Percentiles rank a stretch among this genome's conserved stretches.
These are phyloP conservation scores for Helobdella robusta DNA, from an alignment of 2,888 invertebrate genomes.

Conservation along the genomic window DNA sequence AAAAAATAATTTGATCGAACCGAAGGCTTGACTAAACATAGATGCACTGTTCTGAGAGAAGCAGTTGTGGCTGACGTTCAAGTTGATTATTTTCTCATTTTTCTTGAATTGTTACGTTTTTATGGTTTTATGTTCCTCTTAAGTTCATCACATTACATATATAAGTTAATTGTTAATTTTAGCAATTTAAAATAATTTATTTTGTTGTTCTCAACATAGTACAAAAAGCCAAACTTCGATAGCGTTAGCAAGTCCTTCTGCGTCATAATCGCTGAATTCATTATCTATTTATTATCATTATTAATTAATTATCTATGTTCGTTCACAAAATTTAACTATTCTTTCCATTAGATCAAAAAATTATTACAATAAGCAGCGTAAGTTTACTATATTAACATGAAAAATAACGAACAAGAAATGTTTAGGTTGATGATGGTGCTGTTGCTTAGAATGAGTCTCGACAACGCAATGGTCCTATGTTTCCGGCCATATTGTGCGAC, in stretches of 20 bases:
- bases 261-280: slow-evolving; percentile 39
- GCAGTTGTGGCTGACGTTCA: slow-evolving; percentile 43
- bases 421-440: slow-evolving; percentile 38
- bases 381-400: background rate
- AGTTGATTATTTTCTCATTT: slow-evolving; percentile 38
- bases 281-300: too few relatives aligned
- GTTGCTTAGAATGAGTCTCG: slow-evolving; percentile 38
- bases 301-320: too few relatives aligned
- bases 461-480: slow-evolving; percentile 38
- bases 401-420: slow-evolving; percentile 38
- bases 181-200: too few relatives aligned
- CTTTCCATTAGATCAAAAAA: too few relatives aligned
- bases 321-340: too few relatives aligned
- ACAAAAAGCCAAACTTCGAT: slow-evolving; percentile 36
- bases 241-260: slow-evolving; percentile 38
- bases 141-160: too few relatives aligned
- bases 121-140: too few relatives aligned
- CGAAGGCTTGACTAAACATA: slow-evolving; percentile 40
- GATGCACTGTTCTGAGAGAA: slow-evolving; percentile 41
- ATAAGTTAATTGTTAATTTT: too few relatives aligned
- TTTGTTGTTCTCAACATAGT: too few relatives aligned
- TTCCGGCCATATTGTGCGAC: slow-evolving; percentile 38
- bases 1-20: slow-evolving; percentile 35
- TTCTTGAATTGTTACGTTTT: too few relatives aligned
- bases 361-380: too few relatives aligned